Evolutionary conservation across 2,888 invertebrate species (phyloP).

Genomic region (Melinaea marsaeus): DNA sequence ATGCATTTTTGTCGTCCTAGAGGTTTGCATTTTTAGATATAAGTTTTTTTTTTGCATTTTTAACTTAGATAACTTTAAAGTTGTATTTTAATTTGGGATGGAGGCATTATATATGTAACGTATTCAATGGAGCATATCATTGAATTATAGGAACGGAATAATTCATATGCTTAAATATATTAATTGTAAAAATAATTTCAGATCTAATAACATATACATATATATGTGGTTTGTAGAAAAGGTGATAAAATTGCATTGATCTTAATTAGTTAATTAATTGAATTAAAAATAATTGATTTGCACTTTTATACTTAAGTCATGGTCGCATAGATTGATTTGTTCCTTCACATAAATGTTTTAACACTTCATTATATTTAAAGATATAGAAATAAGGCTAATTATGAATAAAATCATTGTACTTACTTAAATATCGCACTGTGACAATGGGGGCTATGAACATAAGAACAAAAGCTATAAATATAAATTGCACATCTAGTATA

Average conservation of each 20-base stretch:
- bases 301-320: neutral
- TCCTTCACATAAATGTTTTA: no score
- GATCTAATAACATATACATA: neutral
- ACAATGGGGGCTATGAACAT: neutral
- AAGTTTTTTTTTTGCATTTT: constrained; percentile 16
- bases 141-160: no score
- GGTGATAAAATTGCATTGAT: neutral
- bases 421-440: no score
- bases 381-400: no score
- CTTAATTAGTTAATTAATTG: neutral
- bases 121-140: no score
- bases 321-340: no score
- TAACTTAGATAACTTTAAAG: constrained; percentile 1
- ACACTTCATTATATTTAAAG: no score
- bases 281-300: neutral
- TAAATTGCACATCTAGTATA: neutral
- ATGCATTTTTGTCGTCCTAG: neutral
- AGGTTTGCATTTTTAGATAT: constrained; percentile 25
- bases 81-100: neutral
- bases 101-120: no score
- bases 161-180: no score
- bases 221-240: constrained; percentile 1
- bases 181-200: neutral
- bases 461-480: neutral
- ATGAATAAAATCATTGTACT: no score